Conservation (phyloP, 2,113 vertebrate genomes). For the Pituophis catenifer region DNA sequence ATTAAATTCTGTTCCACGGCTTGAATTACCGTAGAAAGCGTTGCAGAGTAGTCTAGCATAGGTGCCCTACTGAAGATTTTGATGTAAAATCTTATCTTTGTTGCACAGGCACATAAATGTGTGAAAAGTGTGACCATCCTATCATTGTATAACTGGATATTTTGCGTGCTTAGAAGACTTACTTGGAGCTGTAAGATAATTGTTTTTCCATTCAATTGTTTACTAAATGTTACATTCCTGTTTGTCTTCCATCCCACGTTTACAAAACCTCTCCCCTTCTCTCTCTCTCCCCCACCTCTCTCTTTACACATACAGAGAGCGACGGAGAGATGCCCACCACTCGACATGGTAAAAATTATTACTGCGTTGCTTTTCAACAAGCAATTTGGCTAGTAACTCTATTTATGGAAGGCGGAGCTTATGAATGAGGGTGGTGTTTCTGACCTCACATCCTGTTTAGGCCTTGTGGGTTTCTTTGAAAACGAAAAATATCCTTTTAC, state of each 20-base stretch:
- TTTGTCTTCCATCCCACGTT: not conserved
- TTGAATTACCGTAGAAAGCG: not conserved
- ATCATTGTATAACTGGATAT: not conserved
- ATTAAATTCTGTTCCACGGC: not conserved
- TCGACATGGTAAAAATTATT: not conserved
- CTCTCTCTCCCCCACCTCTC: no score
- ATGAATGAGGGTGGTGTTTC: not conserved
- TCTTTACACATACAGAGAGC: not conserved
- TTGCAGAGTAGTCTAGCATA: not conserved
- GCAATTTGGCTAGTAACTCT: not conserved
- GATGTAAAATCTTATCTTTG: not conserved
- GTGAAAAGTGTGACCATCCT: no score
- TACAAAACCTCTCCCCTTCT: not conserved
- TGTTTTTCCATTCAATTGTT: not conserved
- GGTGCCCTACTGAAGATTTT: not conserved
- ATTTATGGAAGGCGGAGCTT: not conserved
- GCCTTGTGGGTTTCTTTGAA: slow-evolving; percentile 26
- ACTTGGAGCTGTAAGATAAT: not conserved
- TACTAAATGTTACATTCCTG: not conserved
- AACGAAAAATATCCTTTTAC: not conserved
- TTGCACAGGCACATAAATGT: not conserved
- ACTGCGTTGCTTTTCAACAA: not conserved
- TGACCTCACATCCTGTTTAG: slow-evolving; percentile 28
- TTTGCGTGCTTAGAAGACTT: not conserved
- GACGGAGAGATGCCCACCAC: not conserved